Evolutionary conservation across 2,888 invertebrate species (phyloP), one percentile per base, ranked within the genome.

Genomic region (Notodonta dromedarius): DNA sequence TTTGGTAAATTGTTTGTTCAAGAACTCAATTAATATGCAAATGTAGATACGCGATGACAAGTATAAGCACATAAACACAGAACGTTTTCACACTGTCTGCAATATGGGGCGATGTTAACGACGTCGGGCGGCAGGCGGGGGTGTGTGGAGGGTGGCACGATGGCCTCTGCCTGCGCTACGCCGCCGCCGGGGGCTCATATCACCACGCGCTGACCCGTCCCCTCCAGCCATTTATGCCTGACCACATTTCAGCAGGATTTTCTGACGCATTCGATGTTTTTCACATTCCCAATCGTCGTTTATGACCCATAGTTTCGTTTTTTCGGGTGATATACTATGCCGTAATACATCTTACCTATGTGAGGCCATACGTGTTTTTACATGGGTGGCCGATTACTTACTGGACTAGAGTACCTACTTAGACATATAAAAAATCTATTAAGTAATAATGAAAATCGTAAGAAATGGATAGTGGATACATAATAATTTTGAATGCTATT

Each of bases 181-280:
- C 56, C 53, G 52, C n/a, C n/a, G 56, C 56, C 53, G 52, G 16
- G 53, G 48, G 60, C 57, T 57, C 60, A 66, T 69, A 66, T 60
- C 53, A 66, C 61, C 48, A 62, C 63, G 60, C 58, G 54, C 16
- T 6, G 35, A 55, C 51, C 50, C 24, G 51, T 66, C 65, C 75
- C 68, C 68, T 61, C 65, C 60, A 65, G 56, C 67, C 69, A 74
- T 76, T 79, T 76, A 69, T 73, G 63, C 73, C 66, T 60, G 67
- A 69, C 71, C 71, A 69, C 69, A 63, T 70, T 72, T 67, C 69
- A 62, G 67, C 66, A 67, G 62, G 62, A 73, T 73, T 71, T 73
- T 48, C 62, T 67, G 53, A 58, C 59, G 56, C 59, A 65, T 61
- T 57, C 70, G 61, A 64, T 67, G 68, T 65, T 62, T 65, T 62